Conservation (phyloP, 2,797 vertebrate genomes). For the Amphiprion clarkii region DNA sequence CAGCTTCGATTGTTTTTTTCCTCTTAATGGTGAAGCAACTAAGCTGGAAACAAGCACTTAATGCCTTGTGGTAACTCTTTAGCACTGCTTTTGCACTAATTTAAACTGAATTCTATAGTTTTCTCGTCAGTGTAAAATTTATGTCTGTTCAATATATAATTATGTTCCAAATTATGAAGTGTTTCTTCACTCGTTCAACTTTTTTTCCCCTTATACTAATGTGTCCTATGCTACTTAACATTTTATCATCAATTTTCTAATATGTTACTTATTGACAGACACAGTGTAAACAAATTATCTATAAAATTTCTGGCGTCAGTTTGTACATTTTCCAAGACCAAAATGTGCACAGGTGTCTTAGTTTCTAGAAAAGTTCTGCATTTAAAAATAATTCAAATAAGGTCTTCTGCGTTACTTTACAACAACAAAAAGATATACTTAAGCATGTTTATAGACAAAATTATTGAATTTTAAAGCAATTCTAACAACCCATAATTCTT, state of each 20-base stretch:
- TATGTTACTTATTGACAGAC: conserved; percentile 35
- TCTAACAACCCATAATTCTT: conserved; percentile 20
- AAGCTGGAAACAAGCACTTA: conserved; percentile 16
- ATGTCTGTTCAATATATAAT: conserved; percentile 1
- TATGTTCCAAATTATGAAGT: conserved; percentile 2
- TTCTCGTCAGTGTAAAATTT: conserved; percentile 17
- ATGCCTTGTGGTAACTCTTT: conserved; percentile 1
- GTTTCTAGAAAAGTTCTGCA: conserved; percentile 7
- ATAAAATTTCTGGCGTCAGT: conserved; percentile 9
- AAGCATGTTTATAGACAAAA: conserved; percentile 35
- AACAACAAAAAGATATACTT: conserved; percentile 13
- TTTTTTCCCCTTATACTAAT: not conserved
- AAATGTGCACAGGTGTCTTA: conserved; percentile 16
- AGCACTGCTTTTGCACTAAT: conserved; percentile 22
- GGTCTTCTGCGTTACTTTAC: conserved; percentile 32
- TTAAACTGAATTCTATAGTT: conserved; percentile 37
- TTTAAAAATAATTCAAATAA: conserved; percentile 28
- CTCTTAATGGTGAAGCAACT: conserved; percentile 23
- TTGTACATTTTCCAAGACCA: conserved; percentile 29
- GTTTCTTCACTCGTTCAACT: conserved; percentile 5
- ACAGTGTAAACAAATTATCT: conserved; percentile 34
- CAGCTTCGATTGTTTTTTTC: not conserved
- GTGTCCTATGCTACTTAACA: conserved; percentile 13
- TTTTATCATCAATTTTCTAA: conserved; percentile 18
- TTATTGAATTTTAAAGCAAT: conserved; percentile 30